These are phyloP conservation scores for Malurus elegans DNA, from an alignment of 2,113 vertebrate genomes.

Conservation along the genomic window DNA sequence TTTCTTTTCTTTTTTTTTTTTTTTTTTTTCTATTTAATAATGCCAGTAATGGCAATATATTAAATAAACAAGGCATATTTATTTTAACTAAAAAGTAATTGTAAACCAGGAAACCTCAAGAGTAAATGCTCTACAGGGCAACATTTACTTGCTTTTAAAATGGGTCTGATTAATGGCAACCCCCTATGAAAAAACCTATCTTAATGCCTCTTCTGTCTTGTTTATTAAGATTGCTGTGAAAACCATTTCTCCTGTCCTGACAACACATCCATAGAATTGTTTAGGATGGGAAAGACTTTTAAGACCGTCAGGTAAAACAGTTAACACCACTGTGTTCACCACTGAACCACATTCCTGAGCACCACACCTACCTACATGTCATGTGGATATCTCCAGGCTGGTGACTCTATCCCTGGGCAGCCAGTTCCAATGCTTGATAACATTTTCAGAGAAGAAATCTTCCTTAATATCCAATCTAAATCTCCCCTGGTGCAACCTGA, in stretches of 20 bases:
- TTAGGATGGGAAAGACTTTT: background rate
- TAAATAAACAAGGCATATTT: background rate
- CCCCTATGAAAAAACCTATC: background rate
- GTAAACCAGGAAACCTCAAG: background rate
- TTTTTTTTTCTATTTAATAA: background rate
- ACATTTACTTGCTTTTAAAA: background rate
- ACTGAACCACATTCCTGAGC: too few relatives aligned
- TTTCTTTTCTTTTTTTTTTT: too few relatives aligned
- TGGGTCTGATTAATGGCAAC: background rate
- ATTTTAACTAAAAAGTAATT: background rate
- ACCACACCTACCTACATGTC: fast-evolving
- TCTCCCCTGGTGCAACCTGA: background rate
- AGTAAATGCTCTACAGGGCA: background rate
- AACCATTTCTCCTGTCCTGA: background rate
- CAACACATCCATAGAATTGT: background rate
- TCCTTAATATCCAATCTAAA: background rate
- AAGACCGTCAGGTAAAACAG: background rate
- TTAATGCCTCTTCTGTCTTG: background rate
- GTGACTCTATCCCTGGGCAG: background rate
- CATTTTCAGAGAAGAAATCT: background rate
- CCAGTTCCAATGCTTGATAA: background rate
- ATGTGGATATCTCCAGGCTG: background rate
- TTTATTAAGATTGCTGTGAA: background rate
- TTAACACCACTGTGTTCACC: background rate
- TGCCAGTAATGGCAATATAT: background rate